Evolutionary conservation across 2,113 vertebrate species (phyloP).

Genomic region (human): DNA sequence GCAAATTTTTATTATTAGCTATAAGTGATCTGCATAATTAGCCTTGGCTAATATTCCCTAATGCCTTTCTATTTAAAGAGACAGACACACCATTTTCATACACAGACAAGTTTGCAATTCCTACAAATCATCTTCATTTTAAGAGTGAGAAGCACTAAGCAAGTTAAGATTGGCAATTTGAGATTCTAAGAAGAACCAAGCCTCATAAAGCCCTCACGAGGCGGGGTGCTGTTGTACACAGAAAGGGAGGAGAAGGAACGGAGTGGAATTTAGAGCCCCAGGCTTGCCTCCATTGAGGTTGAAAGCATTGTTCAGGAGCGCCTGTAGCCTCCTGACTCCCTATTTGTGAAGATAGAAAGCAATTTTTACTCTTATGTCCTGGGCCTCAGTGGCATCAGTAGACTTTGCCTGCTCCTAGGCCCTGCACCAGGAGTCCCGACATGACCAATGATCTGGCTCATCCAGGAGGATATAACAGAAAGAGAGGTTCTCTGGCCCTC

Average conservation of each 20-base stretch:
- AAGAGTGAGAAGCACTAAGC: not conserved
- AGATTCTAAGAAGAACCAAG: not conserved
- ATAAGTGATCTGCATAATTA: constrained; percentile 71
- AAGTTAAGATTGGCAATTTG: not conserved
- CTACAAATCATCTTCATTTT: constrained; percentile 16
- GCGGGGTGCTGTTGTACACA: too few species aligned
- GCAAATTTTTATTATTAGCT: constrained; percentile 74
- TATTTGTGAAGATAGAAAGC: not conserved
- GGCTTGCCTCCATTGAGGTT: not conserved
- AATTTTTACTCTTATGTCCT: rapidly evolving
- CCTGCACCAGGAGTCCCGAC: not conserved
- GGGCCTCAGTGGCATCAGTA: not conserved
- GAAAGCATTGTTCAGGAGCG: not conserved
- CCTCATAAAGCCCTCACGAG: not conserved
- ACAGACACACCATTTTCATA: constrained; percentile 54
- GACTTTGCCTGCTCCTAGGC: not conserved
- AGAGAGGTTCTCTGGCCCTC: not conserved
- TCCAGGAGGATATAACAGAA: not conserved
- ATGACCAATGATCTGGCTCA: not conserved
- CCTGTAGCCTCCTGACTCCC: too few species aligned
- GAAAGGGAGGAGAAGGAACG: not conserved
- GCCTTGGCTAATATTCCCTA: constrained; percentile 61
- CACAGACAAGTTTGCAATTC: not conserved
- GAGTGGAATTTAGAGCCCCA: not conserved
- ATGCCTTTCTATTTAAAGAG: constrained; percentile 71